phyloP scores from a whole-genome alignment of 2,113 vertebrate species.

The Stigmatopora argus region DNA sequence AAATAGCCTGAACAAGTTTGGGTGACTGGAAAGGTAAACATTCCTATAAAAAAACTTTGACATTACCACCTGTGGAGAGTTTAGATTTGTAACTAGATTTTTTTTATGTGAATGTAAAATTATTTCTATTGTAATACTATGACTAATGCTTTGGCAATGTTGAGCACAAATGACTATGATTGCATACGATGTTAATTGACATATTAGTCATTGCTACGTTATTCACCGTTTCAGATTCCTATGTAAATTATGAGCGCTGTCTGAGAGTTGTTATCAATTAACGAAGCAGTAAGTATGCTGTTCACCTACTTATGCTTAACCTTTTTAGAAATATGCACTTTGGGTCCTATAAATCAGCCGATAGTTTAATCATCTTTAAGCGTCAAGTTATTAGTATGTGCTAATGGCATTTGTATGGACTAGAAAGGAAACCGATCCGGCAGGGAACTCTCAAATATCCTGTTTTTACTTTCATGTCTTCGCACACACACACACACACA shows the following conservation, averaged over 20 bases:
- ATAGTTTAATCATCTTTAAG: not conserved
- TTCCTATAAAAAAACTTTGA: not conserved
- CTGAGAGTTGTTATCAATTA: constrained; percentile 4
- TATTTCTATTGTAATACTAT: no score
- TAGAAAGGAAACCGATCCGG: constrained; percentile 26
- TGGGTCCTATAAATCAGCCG: not conserved
- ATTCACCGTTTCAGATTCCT: no score
- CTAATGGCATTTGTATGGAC: constrained; percentile 11
- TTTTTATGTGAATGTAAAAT: no score
- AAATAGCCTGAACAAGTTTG: not conserved
- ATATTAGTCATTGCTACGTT: no score
- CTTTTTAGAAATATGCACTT: not conserved
- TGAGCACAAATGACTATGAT: no score
- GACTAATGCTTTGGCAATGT: no score
- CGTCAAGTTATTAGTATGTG: constrained; percentile 34
- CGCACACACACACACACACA: not conserved
- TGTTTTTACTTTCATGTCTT: not conserved
- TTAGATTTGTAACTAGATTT: not conserved
- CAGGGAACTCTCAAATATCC: constrained; percentile 13
- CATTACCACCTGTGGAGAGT: not conserved
- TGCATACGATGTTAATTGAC: no score
- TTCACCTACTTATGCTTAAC: constrained; percentile 1
- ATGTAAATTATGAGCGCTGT: no score
- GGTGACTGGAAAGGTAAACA: not conserved
- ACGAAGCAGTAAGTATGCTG: constrained; percentile 3